These are phyloP conservation scores for Crocodylus rhombifer DNA, from an alignment of 2,797 vertebrate species.

Conservation along the genomic window DNA sequence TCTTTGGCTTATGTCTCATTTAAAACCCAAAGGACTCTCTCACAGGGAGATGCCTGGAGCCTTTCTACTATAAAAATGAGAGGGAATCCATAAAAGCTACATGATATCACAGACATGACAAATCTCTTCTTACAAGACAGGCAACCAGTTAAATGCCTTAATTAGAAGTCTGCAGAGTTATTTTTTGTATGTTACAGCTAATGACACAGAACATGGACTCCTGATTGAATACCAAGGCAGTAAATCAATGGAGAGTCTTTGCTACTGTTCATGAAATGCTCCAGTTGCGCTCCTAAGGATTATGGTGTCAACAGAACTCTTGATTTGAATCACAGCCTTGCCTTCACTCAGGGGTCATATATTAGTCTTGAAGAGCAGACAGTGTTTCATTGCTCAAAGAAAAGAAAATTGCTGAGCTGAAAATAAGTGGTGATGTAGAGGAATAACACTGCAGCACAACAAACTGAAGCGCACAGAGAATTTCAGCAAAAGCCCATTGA, in stretches of 20 bases:
- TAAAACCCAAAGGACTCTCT: slow-evolving; percentile 28
- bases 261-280: slow-evolving; percentile 74
- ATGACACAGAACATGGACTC: slow-evolving; percentile 64
- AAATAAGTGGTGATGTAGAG: slow-evolving; percentile 66
- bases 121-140: slow-evolving; percentile 39
- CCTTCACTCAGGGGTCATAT: slow-evolving; percentile 69
- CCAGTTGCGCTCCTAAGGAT: slow-evolving; percentile 76
- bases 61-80: slow-evolving; percentile 65
- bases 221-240: slow-evolving; percentile 70
- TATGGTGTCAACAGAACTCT: slow-evolving; percentile 77
- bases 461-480: not conserved
- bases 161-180: slow-evolving; percentile 56
- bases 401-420: slow-evolving; percentile 44
- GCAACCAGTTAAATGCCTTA: slow-evolving; percentile 61
- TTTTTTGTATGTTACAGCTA: slow-evolving; percentile 58
- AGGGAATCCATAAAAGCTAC: slow-evolving; percentile 60
- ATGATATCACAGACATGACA: slow-evolving; percentile 47
- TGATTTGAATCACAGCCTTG: slow-evolving; percentile 77
- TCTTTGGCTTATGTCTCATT: not conserved
- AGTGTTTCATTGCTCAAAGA: slow-evolving; percentile 52
- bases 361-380: slow-evolving; percentile 69
- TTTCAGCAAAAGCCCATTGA: slow-evolving; percentile 16
- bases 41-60: not conserved
- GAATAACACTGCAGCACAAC: not conserved
- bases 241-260: slow-evolving; percentile 74